Conservation (phyloP, 2,113 vertebrate genomes). For the Lophochroa leadbeateri region DNA sequence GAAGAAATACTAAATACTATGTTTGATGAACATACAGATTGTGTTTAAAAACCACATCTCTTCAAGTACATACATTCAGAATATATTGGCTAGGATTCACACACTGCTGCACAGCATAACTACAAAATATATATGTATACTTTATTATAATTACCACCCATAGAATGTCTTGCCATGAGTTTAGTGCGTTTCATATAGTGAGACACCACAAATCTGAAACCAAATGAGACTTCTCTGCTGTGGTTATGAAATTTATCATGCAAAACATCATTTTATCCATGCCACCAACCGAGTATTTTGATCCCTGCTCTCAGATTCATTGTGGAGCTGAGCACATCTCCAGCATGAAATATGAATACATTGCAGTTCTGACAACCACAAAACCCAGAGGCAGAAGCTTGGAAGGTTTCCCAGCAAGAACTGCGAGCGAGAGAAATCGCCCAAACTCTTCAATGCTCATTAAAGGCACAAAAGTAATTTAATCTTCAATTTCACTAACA, state of each 20-base stretch:
- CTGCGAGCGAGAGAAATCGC: neutral
- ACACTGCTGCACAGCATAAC: neutral
- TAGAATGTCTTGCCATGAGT: neutral
- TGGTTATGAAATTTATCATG: slow-evolving; percentile 7
- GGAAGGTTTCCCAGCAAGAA: slow-evolving; percentile 4
- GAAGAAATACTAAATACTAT: neutral
- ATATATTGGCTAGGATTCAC: neutral
- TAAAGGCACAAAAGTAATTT: neutral
- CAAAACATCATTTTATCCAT: neutral
- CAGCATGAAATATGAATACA: neutral
- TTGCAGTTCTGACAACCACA: slow-evolving; percentile 8
- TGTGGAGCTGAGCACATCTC: slow-evolving; percentile 20
- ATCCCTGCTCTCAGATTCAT: neutral
- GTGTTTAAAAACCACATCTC: neutral
- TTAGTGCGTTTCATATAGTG: neutral
- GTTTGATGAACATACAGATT: neutral
- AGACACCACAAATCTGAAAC: slow-evolving; percentile 21
- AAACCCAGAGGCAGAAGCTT: slow-evolving; percentile 17
- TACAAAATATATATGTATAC: neutral
- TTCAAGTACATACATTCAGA: neutral
- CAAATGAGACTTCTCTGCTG: neutral
- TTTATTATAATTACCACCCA: neutral
- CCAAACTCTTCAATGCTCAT: neutral
- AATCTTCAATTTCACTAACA: neutral
- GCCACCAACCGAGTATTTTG: slow-evolving; percentile 5